These are phyloP conservation scores for Radopholus similis DNA, from an alignment of 1,140 invertebrate genomes.

Conservation along the genomic window DNA sequence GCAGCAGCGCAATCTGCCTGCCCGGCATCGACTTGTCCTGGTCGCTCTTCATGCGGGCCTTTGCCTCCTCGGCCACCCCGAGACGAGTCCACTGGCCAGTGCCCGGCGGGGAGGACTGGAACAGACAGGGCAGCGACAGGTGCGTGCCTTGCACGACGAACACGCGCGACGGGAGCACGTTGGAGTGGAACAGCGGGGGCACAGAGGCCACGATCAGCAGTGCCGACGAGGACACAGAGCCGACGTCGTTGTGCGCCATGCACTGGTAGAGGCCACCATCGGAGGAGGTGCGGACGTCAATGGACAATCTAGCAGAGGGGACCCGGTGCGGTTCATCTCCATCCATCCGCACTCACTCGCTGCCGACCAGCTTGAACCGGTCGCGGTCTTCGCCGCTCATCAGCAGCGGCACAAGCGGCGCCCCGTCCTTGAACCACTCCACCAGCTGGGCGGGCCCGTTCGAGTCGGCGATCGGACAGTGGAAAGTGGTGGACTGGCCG, in stretches of 20 bases:
- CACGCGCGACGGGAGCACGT: constrained; percentile 36
- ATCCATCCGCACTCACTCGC: constrained; percentile 8
- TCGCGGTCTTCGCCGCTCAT: constrained; percentile 30
- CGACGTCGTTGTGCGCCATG: constrained; percentile 36
- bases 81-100: constrained; percentile 19
- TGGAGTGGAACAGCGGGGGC: constrained; percentile 37
- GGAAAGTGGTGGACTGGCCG: constrained; percentile 20
- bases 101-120: constrained; percentile 29
- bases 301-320: constrained; percentile 21
- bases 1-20: constrained; percentile 10
- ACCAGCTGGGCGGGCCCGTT: neutral
- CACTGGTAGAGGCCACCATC: constrained; percentile 43
- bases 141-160: constrained; percentile 39
- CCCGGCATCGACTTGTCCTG: neutral
- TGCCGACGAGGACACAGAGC: constrained; percentile 31
- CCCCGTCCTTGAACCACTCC: constrained; percentile 44
- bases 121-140: constrained; percentile 37
- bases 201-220: constrained; percentile 24
- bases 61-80: neutral
- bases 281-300: constrained; percentile 7
- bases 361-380: constrained; percentile 20
- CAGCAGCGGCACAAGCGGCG: constrained; percentile 32
- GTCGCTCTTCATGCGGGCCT: neutral
- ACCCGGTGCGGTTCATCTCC: neutral
- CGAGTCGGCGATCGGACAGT: constrained; percentile 20